Evolutionary conservation across 2,888 invertebrate species (phyloP).

Genomic region (Mesorhabditis belari): DNA sequence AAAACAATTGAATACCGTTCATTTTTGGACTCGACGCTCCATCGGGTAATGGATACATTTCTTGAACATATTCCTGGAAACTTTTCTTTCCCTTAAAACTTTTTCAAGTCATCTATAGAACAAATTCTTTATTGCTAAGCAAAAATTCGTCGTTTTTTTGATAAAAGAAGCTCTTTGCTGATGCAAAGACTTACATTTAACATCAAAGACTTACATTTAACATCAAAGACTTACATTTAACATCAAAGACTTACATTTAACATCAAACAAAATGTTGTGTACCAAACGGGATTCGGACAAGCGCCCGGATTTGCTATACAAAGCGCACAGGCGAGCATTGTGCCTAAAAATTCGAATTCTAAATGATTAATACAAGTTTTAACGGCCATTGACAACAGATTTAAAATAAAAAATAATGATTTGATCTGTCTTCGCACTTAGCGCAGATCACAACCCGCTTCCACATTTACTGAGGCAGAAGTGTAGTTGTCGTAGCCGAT

Average conservation of each 20-base stretch:
- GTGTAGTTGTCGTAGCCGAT: no score
- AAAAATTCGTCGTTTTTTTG: no score
- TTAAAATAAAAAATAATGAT: no score
- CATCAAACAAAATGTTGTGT: conserved; percentile 46
- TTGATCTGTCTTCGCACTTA: no score
- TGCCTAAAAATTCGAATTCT: conserved; percentile 30
- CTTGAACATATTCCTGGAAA: conserved; percentile 32
- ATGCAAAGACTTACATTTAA: no score
- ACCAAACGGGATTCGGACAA: conserved; percentile 51
- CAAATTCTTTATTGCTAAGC: no score
- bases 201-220: no score
- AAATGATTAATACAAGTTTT: no score
- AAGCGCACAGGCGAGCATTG: conserved; percentile 51
- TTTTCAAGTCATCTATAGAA: conserved; percentile 1
- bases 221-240: no score
- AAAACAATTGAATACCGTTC: conserved; percentile 23
- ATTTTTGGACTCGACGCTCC: conserved; percentile 44
- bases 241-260: conserved; percentile 34
- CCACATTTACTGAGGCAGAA: no score
- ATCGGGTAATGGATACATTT: conserved; percentile 48
- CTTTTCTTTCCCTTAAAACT: background rate
- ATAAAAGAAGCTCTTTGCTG: background rate
- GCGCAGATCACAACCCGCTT: no score
- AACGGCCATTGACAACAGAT: no score
- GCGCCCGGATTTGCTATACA: conserved; percentile 52